Evolutionary conservation across 2,888 invertebrate species (phyloP).

Genomic region (Yponomeuta malinellus): DNA sequence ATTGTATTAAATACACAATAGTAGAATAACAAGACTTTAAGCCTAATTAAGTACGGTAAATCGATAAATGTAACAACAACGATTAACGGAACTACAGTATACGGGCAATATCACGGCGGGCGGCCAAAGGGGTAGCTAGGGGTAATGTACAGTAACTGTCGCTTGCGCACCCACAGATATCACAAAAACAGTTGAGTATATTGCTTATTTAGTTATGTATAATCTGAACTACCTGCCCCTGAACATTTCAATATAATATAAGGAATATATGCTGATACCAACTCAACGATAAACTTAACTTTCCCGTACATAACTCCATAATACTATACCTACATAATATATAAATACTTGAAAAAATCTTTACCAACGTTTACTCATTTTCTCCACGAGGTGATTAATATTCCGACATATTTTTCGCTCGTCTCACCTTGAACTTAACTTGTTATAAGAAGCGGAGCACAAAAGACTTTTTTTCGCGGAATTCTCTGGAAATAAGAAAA

Average conservation of each 20-base stretch:
- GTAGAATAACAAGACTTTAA: too few species aligned
- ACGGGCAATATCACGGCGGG: background rate
- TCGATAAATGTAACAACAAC: background rate
- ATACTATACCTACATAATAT: too few species aligned
- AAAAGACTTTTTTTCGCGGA: background rate
- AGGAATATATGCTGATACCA: too few species aligned
- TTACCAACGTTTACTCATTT: too few species aligned
- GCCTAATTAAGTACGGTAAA: background rate
- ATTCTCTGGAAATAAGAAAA: background rate
- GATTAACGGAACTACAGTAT: background rate
- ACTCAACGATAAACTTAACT: too few species aligned
- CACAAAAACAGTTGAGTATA: background rate
- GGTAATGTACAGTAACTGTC: background rate
- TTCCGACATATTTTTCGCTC: too few species aligned
- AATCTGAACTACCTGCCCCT: too few species aligned
- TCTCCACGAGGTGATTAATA: too few species aligned
- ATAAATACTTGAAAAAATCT: too few species aligned
- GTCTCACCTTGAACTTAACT: background rate
- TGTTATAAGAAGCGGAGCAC: background rate
- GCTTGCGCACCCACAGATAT: background rate
- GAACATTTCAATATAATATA: too few species aligned
- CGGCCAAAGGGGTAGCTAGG: background rate
- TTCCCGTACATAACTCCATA: too few species aligned
- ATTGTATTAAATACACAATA: too few species aligned
- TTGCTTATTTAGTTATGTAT: background rate